Evolutionary conservation across 1,140 invertebrate species (phyloP), one percentile per base, ranked within the genome.

Genomic region (Diuraphis noxia): DNA sequence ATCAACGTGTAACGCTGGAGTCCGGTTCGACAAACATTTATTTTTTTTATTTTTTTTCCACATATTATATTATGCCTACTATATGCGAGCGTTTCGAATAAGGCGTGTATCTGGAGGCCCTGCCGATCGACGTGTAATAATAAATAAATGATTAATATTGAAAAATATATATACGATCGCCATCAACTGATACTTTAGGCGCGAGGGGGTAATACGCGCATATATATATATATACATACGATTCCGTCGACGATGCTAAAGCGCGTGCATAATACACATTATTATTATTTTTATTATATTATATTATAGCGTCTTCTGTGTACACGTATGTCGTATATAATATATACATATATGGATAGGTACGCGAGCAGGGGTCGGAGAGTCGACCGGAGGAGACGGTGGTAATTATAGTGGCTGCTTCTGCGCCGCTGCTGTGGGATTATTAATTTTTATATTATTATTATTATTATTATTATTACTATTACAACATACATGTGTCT

Each of bases 111-210:
- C 43, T 52, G 43, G 77, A 91, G 89, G 72, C 72, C 41, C 77
- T 81, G 89, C 89, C 72, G 89, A 91, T 91, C 89, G 77, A 82
- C 89, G 89, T 52, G 77, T 91, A 91, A 91, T 91, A 91, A 91
- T 91, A 91, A 91, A 91, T 91, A 91, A 91, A 91, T 91, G 89
- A 91, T 82, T 91, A 91, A 91, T 91, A 91, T 82, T 30, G 25
- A 46, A 91, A 52, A 49, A 49, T 21, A 49, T 46, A 91, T 40
- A 40, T 72, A 79, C 41, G 40, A 63, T 41, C 36, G 36, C 84
- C n/a, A 17, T 19, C 8, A 10, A 6, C 34, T 21, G 23, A 49
- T 49, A 86, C 84, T 41, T 41, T 72, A 72, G 56, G 4, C 30
- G 5, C 4, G 56, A n/a, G 30, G 56, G 56, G n/a, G n/a, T 36